Evolutionary conservation across 2,888 invertebrate genomes (phyloP), one percentile per base, ranked within the genome.

Genomic region (Marasmarcha lunaedactyla): DNA sequence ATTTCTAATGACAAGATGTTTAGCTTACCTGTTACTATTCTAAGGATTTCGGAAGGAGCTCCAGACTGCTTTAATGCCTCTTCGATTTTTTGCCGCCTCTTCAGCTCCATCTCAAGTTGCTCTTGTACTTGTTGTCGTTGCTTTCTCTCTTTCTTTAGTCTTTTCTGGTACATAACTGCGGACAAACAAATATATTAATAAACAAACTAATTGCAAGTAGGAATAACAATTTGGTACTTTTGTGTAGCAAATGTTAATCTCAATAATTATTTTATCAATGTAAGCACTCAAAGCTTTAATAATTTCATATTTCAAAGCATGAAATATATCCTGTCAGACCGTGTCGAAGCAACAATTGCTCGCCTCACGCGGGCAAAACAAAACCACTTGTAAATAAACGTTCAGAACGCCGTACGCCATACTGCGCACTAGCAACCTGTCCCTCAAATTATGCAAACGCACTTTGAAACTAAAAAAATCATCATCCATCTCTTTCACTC

Each of bases 121-220:
- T 95, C 94, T 62, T 95, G 94, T 42, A 94, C 86, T 55, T 92
- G 88, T 63, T 92, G 89, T 56, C 94, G 87, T 47, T 90, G 89
- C 69, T 93, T 90, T 52, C 92, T 88, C 68, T 96, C 96, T 59
- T 93, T 92, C 85, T 95, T 91, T 79, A 95, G 87, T 46, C 95
- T 89, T 71, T 95, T 95, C 73, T 95, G 95, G 72, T 93, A 94
- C 67, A 92, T 85, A 47, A 91, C 96, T 96, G 88, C 45, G 48
- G 54, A 51, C 46, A 52, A 36, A 36, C 2, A 36, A 15, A 6
- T 6, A 25, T 25, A 25, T n/a, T n/a, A n/a, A n/a, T n/a, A n/a
- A n/a, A n/a, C n/a, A n/a, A n/a, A n/a, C n/a, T 9, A 26, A 9
- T 26, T 26, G 26, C 7, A 10, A n/a, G n/a, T n/a, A n/a, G n/a